Conservation (phyloP, 2,888 invertebrate genomes). For the Andrena chrysosceles region DNA sequence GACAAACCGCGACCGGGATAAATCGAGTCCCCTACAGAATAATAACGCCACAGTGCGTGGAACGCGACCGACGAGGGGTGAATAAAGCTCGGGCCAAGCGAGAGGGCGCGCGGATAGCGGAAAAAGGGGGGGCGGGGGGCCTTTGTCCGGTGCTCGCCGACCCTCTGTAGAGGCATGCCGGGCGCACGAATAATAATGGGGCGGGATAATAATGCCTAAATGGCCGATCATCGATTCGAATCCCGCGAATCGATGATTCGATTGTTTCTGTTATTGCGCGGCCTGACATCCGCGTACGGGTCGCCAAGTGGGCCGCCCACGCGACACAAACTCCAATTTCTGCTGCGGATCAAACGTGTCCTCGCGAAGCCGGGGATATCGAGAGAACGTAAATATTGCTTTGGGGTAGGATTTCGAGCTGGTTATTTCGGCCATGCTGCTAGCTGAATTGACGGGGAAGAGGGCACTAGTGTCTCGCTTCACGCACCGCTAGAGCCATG, state of each 20-base stretch:
- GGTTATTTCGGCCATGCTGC: not conserved
- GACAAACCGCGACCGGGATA: constrained; percentile 52
- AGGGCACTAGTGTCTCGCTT: not conserved
- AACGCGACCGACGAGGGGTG: constrained; percentile 49
- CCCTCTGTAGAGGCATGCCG: constrained; percentile 18
- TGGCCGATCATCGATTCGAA: constrained; percentile 73
- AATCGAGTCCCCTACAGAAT: constrained; percentile 54
- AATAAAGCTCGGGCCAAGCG: constrained; percentile 25
- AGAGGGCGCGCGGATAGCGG: not conserved
- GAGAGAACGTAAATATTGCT: constrained; percentile 29
- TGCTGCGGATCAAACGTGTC: constrained; percentile 45
- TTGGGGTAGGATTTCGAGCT: constrained; percentile 15
- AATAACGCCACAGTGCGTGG: constrained; percentile 55
- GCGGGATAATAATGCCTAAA: constrained; percentile 71
- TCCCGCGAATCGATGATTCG: constrained; percentile 71
- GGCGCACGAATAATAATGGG: constrained; percentile 67
- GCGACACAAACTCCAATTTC: constrained; percentile 53
- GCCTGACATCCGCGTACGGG: constrained; percentile 49
- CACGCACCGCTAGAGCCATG: not conserved
- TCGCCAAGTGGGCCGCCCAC: constrained; percentile 42
- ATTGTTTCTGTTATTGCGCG: constrained; percentile 78
- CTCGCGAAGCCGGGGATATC: constrained; percentile 2
- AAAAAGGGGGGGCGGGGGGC: constrained; percentile 6
- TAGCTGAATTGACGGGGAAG: too few relatives aligned
- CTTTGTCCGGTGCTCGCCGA: constrained; percentile 26